Evolutionary conservation across 2,888 invertebrate species (phyloP), one percentile per base, ranked within the genome.

Genomic region (Pediacus dermestoides): DNA sequence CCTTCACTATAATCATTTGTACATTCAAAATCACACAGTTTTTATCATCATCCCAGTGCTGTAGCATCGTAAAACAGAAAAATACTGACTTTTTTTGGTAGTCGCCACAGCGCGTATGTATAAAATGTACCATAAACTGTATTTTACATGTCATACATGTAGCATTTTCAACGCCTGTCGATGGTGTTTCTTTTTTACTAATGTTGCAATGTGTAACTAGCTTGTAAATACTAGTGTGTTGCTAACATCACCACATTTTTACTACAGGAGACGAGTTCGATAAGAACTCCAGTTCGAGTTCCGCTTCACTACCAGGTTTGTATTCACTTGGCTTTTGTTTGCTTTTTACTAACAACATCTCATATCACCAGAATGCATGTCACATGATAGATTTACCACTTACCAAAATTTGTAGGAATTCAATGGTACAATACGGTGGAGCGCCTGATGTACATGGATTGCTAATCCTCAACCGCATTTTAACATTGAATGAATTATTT

Each of bases 241-340:
- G 59, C 57, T 58, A 59, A 58, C 54, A 39, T 53, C 63, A 60
- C 56, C 49, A 35, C n/a, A 46, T 58, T 59, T 61, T 52, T 61
- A 55, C 58, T 61, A 68, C 72, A 68, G 72, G 74, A 70, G 79
- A 80, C 67, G 78, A 80, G 71, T 77, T 76, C 72, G 80, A 80
- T 74, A 80, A 77, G 72, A 78, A 78, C 68, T 80, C 80, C 72
- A 78, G 77, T 70, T 78, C 80, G 70, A 80, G 78, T 70, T 79
- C 80, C 61, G 76, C 78, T 61, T 80, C 79, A 55, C 70, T 80
- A 65, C 77, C 78, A 80, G 80, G 80, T 81, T 75, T 74, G 76
- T 76, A 68, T 50, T 49, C 53, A 56, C 52, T 49, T 49, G 31
- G 56, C 57, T 56, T 53, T 56, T 53, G 45, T 28, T 51, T 44